Base-by-base conservation (phyloP, 2,888 invertebrate species). In the Drosophila setosimentum region DNA sequence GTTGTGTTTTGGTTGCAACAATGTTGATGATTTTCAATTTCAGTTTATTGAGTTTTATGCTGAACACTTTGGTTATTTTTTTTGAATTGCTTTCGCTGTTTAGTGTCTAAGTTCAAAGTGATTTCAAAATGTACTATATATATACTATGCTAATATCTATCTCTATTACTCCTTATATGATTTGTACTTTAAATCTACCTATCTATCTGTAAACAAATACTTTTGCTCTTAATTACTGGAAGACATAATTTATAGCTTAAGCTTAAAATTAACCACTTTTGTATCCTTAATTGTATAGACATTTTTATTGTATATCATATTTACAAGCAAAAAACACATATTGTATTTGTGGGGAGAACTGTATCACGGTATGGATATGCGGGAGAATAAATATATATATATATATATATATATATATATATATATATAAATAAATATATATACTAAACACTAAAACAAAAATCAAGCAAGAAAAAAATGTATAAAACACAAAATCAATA, bases 211-310 rank as follows among this genome's bases (percentile, higher is more conserved):
- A 60, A 58, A 54, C 27, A 72, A 54, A 51, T 55, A 69, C 55
- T 69, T 67, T 73, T 70, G 65, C 90, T 83, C 68, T 77, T 73
- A 80, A 68, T 73, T 71, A 81, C 81, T 73, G 84, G 81, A 86
- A 89, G 90, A 89, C 90, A 84, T 90, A 55, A 73, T 76, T 73
- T 87, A 66, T 69, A 80, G 48, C 76, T 73, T 83, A 83, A 77
- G 89, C 84, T 68, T 80, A 71, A 76, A 80, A 58, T 89, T 89
- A 83, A 87, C 58, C 78, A 68, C 79, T 87, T 90, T 87, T 87
- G 72, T 90, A 90, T 91, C 81, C 80, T 78, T 82, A 89, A 85
- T 87, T 87, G 87, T 87, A 89, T 85, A 91, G 73, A 82, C 71
- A 91, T 69, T 88, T 76, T 73, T 74, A 83, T 76, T 84, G 74